Percentiles rank a stretch among this genome's conserved stretches.
phyloP scores from a whole-genome alignment of 2,113 vertebrate species.

The Pelecanus crispus region DNA sequence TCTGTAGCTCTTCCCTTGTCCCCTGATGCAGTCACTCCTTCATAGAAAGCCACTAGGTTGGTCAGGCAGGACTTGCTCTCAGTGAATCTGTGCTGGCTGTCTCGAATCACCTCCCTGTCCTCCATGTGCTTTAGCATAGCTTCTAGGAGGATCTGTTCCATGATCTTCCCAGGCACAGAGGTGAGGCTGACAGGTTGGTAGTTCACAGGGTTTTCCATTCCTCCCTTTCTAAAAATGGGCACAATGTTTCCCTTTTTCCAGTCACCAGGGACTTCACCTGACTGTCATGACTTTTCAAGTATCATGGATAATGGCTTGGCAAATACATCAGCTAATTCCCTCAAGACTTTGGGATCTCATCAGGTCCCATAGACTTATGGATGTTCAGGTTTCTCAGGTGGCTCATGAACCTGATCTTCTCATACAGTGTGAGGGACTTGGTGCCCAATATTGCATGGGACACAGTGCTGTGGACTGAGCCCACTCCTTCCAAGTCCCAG shows the following conservation, averaged over 20 bases:
- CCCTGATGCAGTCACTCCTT: no score
- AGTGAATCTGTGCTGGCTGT: no score
- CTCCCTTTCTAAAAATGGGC: not conserved
- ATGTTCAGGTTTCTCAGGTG: not conserved
- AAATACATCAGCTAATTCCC: not conserved
- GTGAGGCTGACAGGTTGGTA: no score
- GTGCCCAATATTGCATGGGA: accelerated
- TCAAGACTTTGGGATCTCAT: not conserved
- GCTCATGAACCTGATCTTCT: not conserved
- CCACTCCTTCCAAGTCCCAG: not conserved
- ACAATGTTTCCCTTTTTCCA: not conserved
- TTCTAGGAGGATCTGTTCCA: no score
- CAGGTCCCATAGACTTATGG: not conserved
- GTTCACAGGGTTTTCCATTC: not conserved
- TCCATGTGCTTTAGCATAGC: no score
- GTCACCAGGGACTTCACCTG: not conserved
- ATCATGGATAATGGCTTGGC: not conserved
- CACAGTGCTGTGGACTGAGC: not conserved
- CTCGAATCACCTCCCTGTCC: no score
- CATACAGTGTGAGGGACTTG: not conserved
- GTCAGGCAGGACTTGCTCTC: no score
- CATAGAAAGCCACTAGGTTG: no score
- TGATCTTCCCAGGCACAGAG: no score
- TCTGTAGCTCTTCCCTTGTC: no score
- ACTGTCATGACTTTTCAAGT: no score